Evolutionary conservation across 2,888 invertebrate genomes (phyloP), one percentile per base, ranked within the genome.

Genomic region (Galerucella nymphaeae): DNA sequence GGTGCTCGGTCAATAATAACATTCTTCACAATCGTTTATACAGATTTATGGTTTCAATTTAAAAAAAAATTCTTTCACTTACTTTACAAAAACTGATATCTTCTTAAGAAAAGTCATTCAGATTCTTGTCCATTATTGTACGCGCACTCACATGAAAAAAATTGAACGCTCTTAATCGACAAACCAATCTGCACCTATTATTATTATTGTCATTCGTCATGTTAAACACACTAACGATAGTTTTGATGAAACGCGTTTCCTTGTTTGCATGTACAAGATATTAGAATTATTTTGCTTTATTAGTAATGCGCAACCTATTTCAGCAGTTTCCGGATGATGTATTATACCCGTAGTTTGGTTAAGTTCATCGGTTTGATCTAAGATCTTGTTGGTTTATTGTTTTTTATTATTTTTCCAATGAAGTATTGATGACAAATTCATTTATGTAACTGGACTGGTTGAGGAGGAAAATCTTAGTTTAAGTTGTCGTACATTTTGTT

Each of bases 261-360:
- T 59, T 59, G 38, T 59, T 59, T n/a, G 23, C 59, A 38, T 38
- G 30, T 9, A 38, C 9, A 38, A 38, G 30, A 38, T 9, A 23
- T 11, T 16, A 38, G 38, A 59, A 23, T 30, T 11, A 16, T 59
- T 59, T 59, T 59, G 57, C 23, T 59, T 59, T 41, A 23, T 59
- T 30, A 59, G 59, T 41, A 1, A 59, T n/a, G 59, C 59, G 38
- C 59, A 59, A 41, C 38, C 38, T 59, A 59, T 38, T 59, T 59
- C 11, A 30, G 14, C 13, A 30, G 5, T 30, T 30, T 30, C 30
- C 30, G 30, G 30, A 30, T 6, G 6, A 30, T 30, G 30, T 30
- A 30, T 30, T 30, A 30, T 6, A 6, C 30, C 30, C 6, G 30
- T 30, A 30, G 30, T 6, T 30, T 30, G 6, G 30, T 30, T 30